Conservation (phyloP, 2,888 invertebrate genomes). For the Chloroclysta siterata region DNA sequence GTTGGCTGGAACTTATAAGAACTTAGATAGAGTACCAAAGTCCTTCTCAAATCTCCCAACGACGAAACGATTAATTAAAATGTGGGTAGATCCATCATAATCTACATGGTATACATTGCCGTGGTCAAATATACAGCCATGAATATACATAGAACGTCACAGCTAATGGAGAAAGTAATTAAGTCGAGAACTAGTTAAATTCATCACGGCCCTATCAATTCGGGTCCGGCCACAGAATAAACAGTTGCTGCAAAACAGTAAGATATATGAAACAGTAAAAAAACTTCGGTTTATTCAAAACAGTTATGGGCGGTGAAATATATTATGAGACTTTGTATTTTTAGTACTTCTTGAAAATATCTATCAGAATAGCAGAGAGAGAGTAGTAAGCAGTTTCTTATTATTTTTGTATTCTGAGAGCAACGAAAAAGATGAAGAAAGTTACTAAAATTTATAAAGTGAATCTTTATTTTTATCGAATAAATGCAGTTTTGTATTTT, state of each 20-base stretch:
- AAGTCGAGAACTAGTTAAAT: slow-evolving; percentile 45
- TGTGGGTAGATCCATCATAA: neutral
- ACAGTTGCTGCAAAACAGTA: slow-evolving; percentile 3
- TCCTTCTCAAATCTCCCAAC: neutral
- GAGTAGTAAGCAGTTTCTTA: too few species aligned
- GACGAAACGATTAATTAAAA: neutral
- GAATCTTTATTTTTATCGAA: too few species aligned
- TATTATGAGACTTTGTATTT: too few species aligned
- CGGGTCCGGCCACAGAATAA: slow-evolving; percentile 27
- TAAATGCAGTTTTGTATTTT: too few species aligned
- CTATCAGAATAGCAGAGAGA: too few species aligned
- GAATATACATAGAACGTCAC: slow-evolving; percentile 19
- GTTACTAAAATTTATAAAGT: too few species aligned
- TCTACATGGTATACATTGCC: neutral
- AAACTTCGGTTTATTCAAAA: neutral
- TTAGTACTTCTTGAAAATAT: too few species aligned
- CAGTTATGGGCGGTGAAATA: too few species aligned
- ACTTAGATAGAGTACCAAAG: neutral
- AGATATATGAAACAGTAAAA: slow-evolving; percentile 7
- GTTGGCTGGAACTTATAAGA: too few species aligned
- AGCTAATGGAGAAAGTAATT: slow-evolving; percentile 35
- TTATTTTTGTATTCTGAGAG: too few species aligned
- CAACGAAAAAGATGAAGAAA: too few species aligned
- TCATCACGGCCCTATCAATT: slow-evolving; percentile 65
- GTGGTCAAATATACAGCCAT: slow-evolving; percentile 17